Conservation (phyloP, 2,888 invertebrate genomes). For the Nematopogon swammerdamellus region DNA sequence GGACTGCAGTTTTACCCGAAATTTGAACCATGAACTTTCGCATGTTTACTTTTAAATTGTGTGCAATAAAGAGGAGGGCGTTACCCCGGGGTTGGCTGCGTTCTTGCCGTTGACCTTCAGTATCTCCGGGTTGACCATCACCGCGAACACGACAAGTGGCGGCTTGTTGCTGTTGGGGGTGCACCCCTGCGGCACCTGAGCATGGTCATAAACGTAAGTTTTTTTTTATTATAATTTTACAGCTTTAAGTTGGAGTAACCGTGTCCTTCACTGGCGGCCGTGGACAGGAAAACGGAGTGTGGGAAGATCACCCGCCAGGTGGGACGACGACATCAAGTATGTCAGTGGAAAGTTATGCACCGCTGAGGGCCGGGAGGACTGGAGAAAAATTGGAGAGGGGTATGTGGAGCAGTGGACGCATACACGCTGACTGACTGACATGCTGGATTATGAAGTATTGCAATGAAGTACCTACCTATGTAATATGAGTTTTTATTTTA, state of each 20-base stretch:
- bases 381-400: too few species aligned
- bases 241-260: too few species aligned
- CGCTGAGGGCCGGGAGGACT: too few species aligned
- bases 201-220: background rate
- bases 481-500: conserved; percentile 6
- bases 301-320: too few species aligned
- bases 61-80: conserved; percentile 5
- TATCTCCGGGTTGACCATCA: conserved; percentile 71
- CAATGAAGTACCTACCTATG: conserved; percentile 3
- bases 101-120: conserved; percentile 67
- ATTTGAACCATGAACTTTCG: too few species aligned
- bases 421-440: too few species aligned
- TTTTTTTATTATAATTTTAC: background rate
- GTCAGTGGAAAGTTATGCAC: too few species aligned
- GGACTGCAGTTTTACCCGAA: too few species aligned
- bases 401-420: too few species aligned
- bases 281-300: too few species aligned
- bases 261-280: too few species aligned
- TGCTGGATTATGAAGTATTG: background rate
- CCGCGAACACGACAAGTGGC: conserved; percentile 65
- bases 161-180: conserved; percentile 54
- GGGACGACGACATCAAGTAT: too few species aligned
- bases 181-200: conserved; percentile 57
- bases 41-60: background rate
- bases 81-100: conserved; percentile 60